Percentiles rank a stretch among this genome's conserved stretches.
Conservation (phyloP, 1,140 invertebrate species). For the Bombus cullumanus region DNA sequence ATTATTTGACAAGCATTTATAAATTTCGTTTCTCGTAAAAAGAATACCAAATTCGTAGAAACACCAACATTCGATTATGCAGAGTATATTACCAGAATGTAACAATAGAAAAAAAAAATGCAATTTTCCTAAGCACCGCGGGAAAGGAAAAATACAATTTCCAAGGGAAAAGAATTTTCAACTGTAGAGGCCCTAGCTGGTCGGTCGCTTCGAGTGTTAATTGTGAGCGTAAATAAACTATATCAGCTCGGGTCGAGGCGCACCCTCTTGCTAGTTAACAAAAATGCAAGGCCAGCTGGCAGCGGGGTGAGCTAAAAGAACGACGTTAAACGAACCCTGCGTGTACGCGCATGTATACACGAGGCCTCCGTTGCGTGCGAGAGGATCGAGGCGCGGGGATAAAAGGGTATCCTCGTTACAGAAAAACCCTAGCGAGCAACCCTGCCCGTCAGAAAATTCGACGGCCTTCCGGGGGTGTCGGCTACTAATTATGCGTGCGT, state of each 20-base stretch:
- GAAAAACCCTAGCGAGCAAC: conserved; percentile 48
- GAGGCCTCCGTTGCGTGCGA: conserved; percentile 46
- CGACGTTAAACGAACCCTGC: conserved; percentile 55
- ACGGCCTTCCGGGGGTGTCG: conserved; percentile 68
- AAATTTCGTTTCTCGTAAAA: neutral
- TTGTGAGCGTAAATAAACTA: conserved; percentile 50
- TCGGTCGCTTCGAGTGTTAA: conserved; percentile 33
- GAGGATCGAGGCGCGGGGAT: conserved; percentile 61
- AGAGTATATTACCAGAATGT: neutral
- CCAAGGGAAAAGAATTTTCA: neutral
- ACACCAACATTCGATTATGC: neutral
- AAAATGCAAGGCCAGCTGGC: conserved; percentile 44
- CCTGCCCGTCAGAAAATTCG: conserved; percentile 58
- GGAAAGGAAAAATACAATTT: conserved; percentile 51
- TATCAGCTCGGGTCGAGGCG: conserved; percentile 34
- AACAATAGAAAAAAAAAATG: neutral
- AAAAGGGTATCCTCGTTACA: conserved; percentile 69
- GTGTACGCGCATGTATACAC: conserved; percentile 43
- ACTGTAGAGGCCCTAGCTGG: neutral
- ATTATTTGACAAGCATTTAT: neutral
- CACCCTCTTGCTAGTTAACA: conserved; percentile 43
- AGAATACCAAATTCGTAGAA: neutral
- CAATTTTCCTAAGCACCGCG: neutral
- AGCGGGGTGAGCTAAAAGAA: conserved; percentile 31
- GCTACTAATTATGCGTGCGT: conserved; percentile 78